These are phyloP conservation scores for Coptotermes formosanus DNA, from an alignment of 1,140 invertebrate species.

Conservation along the genomic window DNA sequence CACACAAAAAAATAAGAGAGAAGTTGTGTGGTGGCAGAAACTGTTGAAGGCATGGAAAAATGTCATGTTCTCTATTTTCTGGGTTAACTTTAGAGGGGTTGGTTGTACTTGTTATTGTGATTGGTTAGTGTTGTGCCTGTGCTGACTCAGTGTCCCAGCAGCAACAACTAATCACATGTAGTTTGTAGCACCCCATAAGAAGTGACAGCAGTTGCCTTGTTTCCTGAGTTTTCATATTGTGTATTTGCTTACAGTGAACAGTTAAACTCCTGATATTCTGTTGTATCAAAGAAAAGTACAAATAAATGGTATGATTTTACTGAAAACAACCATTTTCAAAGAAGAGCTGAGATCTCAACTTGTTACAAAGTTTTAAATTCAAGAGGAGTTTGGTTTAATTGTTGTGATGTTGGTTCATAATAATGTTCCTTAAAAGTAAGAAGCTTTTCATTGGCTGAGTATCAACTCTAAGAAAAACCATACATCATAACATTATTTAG, in stretches of 20 bases:
- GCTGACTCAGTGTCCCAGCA: not conserved
- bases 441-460: too few relatives aligned
- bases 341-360: too few relatives aligned
- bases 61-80: not conserved
- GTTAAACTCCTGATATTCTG: too few relatives aligned
- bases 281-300: too few relatives aligned
- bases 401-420: too few relatives aligned
- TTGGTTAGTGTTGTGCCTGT: not conserved
- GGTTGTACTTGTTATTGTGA: not conserved
- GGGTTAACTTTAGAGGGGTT: not conserved
- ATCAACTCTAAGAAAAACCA: too few relatives aligned
- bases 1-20: not conserved
- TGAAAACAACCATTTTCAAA: too few relatives aligned
- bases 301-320: too few relatives aligned
- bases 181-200: not conserved
- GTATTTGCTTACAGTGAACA: not conserved
- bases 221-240: not conserved
- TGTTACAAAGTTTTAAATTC: too few relatives aligned
- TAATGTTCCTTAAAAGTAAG: too few relatives aligned
- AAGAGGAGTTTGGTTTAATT: too few relatives aligned
- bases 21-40: not conserved
- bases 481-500: too few relatives aligned
- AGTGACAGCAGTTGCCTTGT: not conserved
- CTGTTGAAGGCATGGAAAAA: not conserved
- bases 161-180: not conserved